Conservation (phyloP, 2,797 vertebrate genomes). For the Danio jaintianensis region DNA sequence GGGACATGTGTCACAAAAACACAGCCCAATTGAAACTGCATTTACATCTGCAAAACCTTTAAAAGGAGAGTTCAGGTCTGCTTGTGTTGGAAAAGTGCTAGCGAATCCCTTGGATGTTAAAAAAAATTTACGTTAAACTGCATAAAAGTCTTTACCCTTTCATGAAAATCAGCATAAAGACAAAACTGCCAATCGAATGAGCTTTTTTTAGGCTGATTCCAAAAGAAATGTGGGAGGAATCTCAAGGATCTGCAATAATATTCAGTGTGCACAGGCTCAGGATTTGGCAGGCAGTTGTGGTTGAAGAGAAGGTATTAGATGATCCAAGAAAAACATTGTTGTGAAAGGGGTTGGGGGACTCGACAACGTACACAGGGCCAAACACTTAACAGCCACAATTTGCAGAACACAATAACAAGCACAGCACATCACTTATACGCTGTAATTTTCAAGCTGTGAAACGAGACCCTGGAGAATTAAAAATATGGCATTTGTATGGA, state of each 20-base stretch:
- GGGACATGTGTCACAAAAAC: slow-evolving; percentile 2
- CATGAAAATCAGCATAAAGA: slow-evolving; percentile 14
- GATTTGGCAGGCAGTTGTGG: slow-evolving; percentile 27
- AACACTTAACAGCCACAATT: slow-evolving; percentile 42
- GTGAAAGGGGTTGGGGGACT: slow-evolving; percentile 45
- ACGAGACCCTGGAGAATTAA: slow-evolving; percentile 10
- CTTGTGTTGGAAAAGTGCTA: neutral
- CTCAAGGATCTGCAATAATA: slow-evolving; percentile 51
- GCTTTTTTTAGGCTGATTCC: slow-evolving; percentile 46
- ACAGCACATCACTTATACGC: slow-evolving; percentile 12
- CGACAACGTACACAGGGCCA: slow-evolving; percentile 25
- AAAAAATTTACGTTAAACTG: neutral
- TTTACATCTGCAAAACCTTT: neutral
- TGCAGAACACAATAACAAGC: slow-evolving; percentile 14
- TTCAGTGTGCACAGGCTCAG: slow-evolving; percentile 50
- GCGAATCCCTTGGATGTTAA: neutral
- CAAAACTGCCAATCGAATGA: slow-evolving; percentile 46
- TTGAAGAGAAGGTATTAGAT: slow-evolving; percentile 36
- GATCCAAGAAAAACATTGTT: slow-evolving; percentile 47
- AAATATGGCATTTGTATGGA: slow-evolving; percentile 34
- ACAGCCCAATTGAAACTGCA: slow-evolving; percentile 3
- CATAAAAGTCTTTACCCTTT: slow-evolving; percentile 1
- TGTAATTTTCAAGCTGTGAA: slow-evolving; percentile 26
- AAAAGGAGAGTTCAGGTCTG: neutral
- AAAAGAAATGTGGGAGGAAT: slow-evolving; percentile 44